Conservation (phyloP, 2,797 vertebrate species). For the Anableps anableps region DNA sequence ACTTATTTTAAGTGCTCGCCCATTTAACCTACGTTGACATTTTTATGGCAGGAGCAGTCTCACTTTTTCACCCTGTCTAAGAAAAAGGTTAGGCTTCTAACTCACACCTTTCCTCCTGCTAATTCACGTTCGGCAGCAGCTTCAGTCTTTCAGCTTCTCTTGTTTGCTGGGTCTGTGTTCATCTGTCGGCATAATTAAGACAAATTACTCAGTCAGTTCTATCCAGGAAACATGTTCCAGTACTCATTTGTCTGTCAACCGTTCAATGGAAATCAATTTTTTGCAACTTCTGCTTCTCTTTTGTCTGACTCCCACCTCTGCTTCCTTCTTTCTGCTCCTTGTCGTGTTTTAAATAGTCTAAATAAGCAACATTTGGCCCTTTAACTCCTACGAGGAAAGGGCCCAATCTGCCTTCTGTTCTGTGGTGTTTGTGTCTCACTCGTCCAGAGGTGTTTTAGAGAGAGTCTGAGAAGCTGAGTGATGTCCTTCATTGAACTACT, state of each 20-base stretch:
- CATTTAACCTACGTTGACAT: conserved; percentile 11
- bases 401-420: conserved; percentile 14
- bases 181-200: conserved; percentile 62
- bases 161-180: conserved; percentile 23
- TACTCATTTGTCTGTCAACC: conserved; percentile 51
- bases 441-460: conserved; percentile 4
- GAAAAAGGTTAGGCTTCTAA: conserved; percentile 37
- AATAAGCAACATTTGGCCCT: conserved; percentile 52
- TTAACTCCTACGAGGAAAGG: conserved; percentile 28
- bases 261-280: conserved; percentile 44
- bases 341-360: conserved; percentile 48
- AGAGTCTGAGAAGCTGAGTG: background rate
- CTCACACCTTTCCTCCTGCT: background rate
- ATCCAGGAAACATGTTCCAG: conserved; percentile 25
- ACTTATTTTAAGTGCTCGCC: conserved; percentile 11
- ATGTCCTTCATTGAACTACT: conserved; percentile 32
- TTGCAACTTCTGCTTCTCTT: background rate
- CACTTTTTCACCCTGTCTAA: conserved; percentile 18
- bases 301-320: background rate
- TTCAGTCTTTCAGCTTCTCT: conserved; percentile 1
- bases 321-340: background rate
- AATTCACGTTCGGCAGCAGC: conserved; percentile 7
- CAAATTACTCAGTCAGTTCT: conserved; percentile 46
- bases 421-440: conserved; percentile 13
- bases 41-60: conserved; percentile 9